These are phyloP conservation scores for Microtus obscurus DNA, from an alignment of 2,797 vertebrate genomes.

Conservation along the genomic window DNA sequence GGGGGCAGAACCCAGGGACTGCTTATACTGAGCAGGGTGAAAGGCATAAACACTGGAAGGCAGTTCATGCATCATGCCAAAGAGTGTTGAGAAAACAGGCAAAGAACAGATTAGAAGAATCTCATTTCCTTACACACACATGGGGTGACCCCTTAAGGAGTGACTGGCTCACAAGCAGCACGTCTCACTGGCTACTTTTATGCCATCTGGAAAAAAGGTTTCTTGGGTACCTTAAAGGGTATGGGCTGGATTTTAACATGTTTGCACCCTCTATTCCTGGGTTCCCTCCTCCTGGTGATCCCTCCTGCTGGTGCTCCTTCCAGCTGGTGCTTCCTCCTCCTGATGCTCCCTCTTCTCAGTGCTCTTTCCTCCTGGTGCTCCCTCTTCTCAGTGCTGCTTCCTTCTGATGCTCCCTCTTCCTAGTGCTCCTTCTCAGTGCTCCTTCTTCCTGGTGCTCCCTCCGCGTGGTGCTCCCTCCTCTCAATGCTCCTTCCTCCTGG, in stretches of 20 bases:
- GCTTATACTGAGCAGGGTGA: background rate
- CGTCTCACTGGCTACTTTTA: background rate
- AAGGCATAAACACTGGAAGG: background rate
- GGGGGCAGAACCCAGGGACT: background rate
- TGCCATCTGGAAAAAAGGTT: background rate
- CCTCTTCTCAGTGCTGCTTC: background rate
- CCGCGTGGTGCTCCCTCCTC: background rate
- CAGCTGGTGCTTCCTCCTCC: background rate
- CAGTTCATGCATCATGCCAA: background rate
- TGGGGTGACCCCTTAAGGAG: background rate
- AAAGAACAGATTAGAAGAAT: background rate
- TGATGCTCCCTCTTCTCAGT: background rate
- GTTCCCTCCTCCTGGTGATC: background rate
- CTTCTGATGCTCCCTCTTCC: background rate
- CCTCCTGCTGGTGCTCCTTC: background rate
- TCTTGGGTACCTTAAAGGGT: background rate
- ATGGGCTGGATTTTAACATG: background rate
- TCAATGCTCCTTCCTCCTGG: background rate
- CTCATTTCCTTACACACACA: background rate
- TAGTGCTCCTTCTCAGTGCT: background rate
- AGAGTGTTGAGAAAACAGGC: background rate
- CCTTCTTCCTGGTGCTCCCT: background rate
- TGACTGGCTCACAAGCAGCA: background rate
- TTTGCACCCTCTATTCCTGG: background rate
- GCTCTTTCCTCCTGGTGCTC: background rate